Evolutionary conservation across 2,888 invertebrate genomes (phyloP).

Genomic region (Sepioteuthis lessoniana): DNA sequence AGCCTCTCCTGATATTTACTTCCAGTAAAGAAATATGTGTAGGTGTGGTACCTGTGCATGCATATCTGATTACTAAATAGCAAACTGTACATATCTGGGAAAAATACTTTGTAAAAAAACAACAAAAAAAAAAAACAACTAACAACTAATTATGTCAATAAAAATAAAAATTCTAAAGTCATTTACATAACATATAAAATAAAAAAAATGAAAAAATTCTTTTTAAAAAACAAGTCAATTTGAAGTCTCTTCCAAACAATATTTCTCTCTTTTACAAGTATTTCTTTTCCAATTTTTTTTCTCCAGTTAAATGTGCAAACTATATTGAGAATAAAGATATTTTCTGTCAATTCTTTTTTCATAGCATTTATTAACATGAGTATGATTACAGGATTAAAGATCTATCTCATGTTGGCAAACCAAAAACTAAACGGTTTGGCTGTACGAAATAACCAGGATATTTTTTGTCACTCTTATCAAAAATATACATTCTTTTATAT

Average conservation of each 20-base stretch:
- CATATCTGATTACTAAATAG: background rate
- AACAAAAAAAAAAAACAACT: too few species aligned
- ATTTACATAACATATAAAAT: too few species aligned
- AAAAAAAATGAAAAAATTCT: too few species aligned
- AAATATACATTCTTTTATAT: constrained; percentile 48
- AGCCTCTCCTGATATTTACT: too few species aligned
- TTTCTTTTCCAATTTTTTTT: background rate
- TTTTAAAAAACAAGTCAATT: too few species aligned
- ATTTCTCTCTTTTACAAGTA: too few species aligned
- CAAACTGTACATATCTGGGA: too few species aligned
- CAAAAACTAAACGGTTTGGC: constrained; percentile 25
- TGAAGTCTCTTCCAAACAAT: too few species aligned
- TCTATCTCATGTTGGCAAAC: background rate
- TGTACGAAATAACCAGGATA: constrained; percentile 4
- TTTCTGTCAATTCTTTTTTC: background rate
- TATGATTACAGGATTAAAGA: constrained; percentile 48
- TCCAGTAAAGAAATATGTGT: background rate
- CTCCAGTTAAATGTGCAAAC: background rate
- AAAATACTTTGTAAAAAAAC: too few species aligned
- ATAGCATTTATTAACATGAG: constrained; percentile 48
- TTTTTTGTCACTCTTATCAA: constrained; percentile 43
- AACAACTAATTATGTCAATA: too few species aligned
- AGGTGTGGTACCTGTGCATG: background rate
- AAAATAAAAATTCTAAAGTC: too few species aligned
- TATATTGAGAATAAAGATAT: constrained; percentile 16